Evolutionary conservation across 2,113 vertebrate species (phyloP), one percentile per base, ranked within the genome.

Genomic region (Promerops cafer): DNA sequence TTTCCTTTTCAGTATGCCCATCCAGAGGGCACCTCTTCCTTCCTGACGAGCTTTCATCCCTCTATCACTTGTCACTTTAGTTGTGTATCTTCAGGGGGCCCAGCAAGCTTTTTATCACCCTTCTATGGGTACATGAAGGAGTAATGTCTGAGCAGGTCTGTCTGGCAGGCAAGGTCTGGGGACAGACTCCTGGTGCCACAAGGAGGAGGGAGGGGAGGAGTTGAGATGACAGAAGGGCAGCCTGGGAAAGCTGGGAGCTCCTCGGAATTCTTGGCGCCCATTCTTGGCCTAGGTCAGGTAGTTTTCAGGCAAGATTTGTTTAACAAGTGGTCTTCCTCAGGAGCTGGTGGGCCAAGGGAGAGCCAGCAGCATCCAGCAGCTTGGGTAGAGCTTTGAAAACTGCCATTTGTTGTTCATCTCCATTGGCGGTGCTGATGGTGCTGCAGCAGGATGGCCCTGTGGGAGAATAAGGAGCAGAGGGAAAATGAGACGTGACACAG

Each of bases 121-220:
- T 83, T 40, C 9, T 47, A 7, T 0, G 0, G 53, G 23, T 20
- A 15, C 5, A 2, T 30, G 39, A 84, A 86, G 57, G 11, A 63
- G 52, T 6, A 18, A 22, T 18, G n/a, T 61, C 68, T 61, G 60
- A 13, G 40, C 49, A 72, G 35, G 17, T 59, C 49, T 95, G 30
- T 45, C 53, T 54, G 68, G 47, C 18, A 49, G 63, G 40, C 64
- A 28, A 10, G 57, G 9, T 57, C 80, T n/a, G 1, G 1, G 49
- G 17, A 40, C 42, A 59, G 68, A 22, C 33, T 77, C 13, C 54
- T 40, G n/a, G 40, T 61, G 40, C 37, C 1, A 2, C 4, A 5
- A 10, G 28, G 0, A n/a, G n/a, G 1, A 74, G 28, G n/a, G 11
- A n/a, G 12, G 30, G 27, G 37, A 71, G 44, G 40, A 74, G 21